A percentile compares a stretch with the other conserved stretches of the same genome.
These are phyloP conservation scores for Harpalus rubripes DNA, from an alignment of 2,888 invertebrate species.

Conservation along the genomic window DNA sequence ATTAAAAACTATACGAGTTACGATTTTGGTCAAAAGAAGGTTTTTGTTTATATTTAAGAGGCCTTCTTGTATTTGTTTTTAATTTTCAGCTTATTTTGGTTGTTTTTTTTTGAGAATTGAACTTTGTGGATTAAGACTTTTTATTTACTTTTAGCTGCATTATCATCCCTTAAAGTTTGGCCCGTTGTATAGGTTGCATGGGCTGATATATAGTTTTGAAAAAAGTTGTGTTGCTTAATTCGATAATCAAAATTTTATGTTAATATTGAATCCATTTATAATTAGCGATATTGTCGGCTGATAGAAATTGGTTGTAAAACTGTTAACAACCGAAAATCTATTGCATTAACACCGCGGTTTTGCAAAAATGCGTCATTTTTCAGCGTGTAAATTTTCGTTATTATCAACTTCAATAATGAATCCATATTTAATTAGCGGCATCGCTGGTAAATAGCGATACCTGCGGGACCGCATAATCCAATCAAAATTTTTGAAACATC, in stretches of 20 bases:
- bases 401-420: conserved; percentile 51
- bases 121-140: too few relatives aligned
- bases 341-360: background rate
- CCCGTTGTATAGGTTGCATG: too few relatives aligned
- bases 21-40: too few relatives aligned
- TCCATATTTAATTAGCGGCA: conserved; percentile 49
- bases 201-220: too few relatives aligned
- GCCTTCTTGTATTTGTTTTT: too few relatives aligned
- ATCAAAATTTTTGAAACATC: conserved; percentile 53
- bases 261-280: background rate
- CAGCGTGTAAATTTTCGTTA: conserved; percentile 20
- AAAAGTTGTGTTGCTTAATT: background rate
- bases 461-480: conserved; percentile 8
- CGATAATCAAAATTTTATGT: background rate
- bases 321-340: background rate
- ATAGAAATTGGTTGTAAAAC: background rate
- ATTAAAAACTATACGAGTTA: too few relatives aligned
- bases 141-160: too few relatives aligned
- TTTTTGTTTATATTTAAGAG: too few relatives aligned
- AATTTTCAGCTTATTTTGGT: too few relatives aligned
- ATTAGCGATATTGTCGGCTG: background rate
- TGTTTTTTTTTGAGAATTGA: too few relatives aligned
- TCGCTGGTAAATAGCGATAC: conserved; percentile 26
- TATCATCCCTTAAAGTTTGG: too few relatives aligned
- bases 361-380: conserved; percentile 10